Conservation (phyloP, 2,888 invertebrate species). For the Phragmatobia fuliginosa region DNA sequence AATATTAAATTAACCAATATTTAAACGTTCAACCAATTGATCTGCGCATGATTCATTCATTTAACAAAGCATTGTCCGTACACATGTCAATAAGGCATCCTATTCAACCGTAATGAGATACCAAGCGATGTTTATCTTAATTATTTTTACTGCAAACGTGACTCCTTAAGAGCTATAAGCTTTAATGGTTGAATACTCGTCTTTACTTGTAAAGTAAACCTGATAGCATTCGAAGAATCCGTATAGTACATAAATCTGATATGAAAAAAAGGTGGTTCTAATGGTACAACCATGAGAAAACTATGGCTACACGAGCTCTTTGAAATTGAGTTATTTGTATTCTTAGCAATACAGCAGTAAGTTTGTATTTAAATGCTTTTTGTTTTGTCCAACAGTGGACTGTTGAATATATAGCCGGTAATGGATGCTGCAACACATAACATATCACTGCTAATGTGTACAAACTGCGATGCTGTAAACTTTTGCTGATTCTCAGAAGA, state of each 20-base stretch:
- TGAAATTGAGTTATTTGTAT: neutral
- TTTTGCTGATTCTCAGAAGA: neutral
- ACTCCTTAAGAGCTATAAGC: slow-evolving; percentile 38
- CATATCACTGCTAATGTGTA: neutral
- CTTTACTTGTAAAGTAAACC: slow-evolving; percentile 38
- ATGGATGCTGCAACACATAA: neutral
- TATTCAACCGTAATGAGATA: slow-evolving; percentile 51
- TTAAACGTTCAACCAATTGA: slow-evolving; percentile 27
- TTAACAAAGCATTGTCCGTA: slow-evolving; percentile 34
- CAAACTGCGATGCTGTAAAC: neutral
- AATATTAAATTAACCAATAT: neutral
- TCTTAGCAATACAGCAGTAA: neutral
- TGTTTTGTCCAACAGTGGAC: too few relatives aligned
- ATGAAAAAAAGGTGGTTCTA: slow-evolving; percentile 36
- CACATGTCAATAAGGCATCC: slow-evolving; percentile 42
- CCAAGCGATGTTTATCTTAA: slow-evolving; percentile 51
- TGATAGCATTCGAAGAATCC: slow-evolving; percentile 45
- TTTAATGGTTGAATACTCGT: slow-evolving; percentile 42
- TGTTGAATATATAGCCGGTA: too few relatives aligned
- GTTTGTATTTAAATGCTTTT: neutral
- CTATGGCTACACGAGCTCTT: slow-evolving; percentile 10
- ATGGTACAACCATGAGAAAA: slow-evolving; percentile 39
- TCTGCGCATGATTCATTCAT: slow-evolving; percentile 38
- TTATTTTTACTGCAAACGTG: slow-evolving; percentile 50
- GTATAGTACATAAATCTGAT: slow-evolving; percentile 40